These are phyloP conservation scores for Linurgus olivaceus DNA, from an alignment of 2,797 vertebrate species.

Conservation along the genomic window DNA sequence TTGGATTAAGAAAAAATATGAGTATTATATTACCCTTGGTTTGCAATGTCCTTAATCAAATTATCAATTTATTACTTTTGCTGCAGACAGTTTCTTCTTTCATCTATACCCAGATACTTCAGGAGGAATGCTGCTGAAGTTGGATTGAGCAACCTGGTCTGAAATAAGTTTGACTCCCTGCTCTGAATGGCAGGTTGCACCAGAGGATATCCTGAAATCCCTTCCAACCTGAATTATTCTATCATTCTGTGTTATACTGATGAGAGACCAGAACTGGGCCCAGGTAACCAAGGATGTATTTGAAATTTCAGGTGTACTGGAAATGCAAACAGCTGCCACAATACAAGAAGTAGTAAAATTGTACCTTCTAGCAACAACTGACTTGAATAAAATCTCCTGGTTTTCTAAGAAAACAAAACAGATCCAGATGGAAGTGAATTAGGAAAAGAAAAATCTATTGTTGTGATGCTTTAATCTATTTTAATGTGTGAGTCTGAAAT, in stretches of 20 bases:
- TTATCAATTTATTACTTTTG: not conserved
- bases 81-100: not conserved
- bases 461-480: not conserved
- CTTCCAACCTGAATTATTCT: not conserved
- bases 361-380: not conserved
- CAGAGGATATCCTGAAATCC: not conserved
- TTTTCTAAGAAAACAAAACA: not conserved
- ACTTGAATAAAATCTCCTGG: not conserved
- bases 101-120: not conserved
- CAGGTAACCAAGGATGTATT: not conserved
- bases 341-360: not conserved
- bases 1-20: conserved; percentile 7
- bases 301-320: not conserved
- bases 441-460: not conserved
- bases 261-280: not conserved
- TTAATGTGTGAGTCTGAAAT: not conserved
- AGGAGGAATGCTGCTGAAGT: not conserved
- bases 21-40: not conserved
- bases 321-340: not conserved
- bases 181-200: not conserved
- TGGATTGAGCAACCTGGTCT: not conserved
- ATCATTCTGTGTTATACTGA: not conserved
- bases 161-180: not conserved
- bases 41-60: not conserved
- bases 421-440: not conserved